Base-by-base conservation (phyloP, 2,888 invertebrate genomes). In the Allacma fusca region DNA sequence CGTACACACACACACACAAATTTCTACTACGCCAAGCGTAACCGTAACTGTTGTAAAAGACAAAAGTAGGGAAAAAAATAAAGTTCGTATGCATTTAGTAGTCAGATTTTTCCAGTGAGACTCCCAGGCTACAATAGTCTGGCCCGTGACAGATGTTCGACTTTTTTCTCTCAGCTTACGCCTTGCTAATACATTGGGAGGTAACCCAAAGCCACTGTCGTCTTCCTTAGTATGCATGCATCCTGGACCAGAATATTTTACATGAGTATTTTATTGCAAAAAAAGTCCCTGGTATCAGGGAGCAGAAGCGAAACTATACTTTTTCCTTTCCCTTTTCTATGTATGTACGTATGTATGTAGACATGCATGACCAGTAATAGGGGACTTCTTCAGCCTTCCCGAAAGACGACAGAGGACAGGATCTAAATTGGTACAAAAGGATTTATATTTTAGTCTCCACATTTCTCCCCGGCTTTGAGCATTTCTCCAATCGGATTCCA, bases 91-190 rank as follows among this genome's bases (percentile, higher is more conserved):
- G 50, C 50, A 50, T 50, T 50, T 50, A 50, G 50, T 50, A 50
- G 50, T 50, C 16, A 19, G 7, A 50, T 50, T 50, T 50, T 50
- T 9, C 19, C 1, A 12, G 5, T 50, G 13, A 40, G 13, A 40
- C 40, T 5, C 7, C 5, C 5, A 5, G 40, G 5, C n/a, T 13
- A 50, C 50, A 5, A n/a, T 12, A 50, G 50, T 16, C 16, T 50
- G 50, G 50, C 50, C 19, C 19, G 50, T 50, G 50, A 50, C 50
- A 50, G 50, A 50, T 50, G 50, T 50, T 50, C 50, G 50, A 50
- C 50, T 50, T 50, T 50, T 50, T 16, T n/a, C n/a, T 50, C n/a
- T n/a, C 50, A 9, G 19, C n/a, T 13, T 16, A 50, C 50, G 4
- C n/a, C 16, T 50, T 16, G 50, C 5, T n/a, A 50, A 13, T 2